phyloP scores from a whole-genome alignment of 2,888 invertebrate species.

The Hedya salicella region DNA sequence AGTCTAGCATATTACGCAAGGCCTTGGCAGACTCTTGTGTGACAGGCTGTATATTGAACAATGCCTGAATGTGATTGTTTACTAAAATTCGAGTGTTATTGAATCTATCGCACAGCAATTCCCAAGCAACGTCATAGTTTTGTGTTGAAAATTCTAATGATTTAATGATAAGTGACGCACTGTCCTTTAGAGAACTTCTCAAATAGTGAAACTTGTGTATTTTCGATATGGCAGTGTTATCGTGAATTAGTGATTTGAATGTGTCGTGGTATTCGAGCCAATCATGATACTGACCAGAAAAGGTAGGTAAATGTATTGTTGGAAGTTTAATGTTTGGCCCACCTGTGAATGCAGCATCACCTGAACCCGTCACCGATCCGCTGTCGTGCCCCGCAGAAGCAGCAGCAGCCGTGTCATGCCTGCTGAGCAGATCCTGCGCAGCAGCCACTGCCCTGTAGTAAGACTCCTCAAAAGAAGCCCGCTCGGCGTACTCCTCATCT shows the following conservation, averaged over 20 bases:
- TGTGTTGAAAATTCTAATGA: conserved; percentile 45
- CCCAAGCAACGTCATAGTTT: conserved; percentile 47
- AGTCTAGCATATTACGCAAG: conserved; percentile 27
- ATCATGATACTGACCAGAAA: conserved; percentile 39
- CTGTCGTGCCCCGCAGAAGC: not conserved
- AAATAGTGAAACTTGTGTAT: not conserved
- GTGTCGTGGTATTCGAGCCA: conserved; percentile 47
- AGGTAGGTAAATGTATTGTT: conserved; percentile 39
- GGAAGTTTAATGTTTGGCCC: conserved; percentile 43
- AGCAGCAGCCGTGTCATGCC: not conserved
- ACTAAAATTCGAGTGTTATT: conserved; percentile 9
- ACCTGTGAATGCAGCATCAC: conserved; percentile 22
- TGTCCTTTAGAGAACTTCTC: conserved; percentile 42
- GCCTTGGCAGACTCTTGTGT: conserved; percentile 22
- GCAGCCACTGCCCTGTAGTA: too few species aligned
- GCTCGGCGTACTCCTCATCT: too few species aligned
- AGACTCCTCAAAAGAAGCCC: too few species aligned
- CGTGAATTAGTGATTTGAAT: conserved; percentile 39
- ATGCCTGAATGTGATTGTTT: too few species aligned
- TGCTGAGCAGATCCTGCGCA: too few species aligned
- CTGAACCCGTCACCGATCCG: conserved; percentile 1
- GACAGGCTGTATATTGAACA: not conserved
- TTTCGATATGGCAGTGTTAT: conserved; percentile 11
- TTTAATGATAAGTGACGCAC: conserved; percentile 44
- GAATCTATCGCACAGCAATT: conserved; percentile 43